phyloP scores from a whole-genome alignment of 2,797 vertebrate genomes.

The Dryobates pubescens region DNA sequence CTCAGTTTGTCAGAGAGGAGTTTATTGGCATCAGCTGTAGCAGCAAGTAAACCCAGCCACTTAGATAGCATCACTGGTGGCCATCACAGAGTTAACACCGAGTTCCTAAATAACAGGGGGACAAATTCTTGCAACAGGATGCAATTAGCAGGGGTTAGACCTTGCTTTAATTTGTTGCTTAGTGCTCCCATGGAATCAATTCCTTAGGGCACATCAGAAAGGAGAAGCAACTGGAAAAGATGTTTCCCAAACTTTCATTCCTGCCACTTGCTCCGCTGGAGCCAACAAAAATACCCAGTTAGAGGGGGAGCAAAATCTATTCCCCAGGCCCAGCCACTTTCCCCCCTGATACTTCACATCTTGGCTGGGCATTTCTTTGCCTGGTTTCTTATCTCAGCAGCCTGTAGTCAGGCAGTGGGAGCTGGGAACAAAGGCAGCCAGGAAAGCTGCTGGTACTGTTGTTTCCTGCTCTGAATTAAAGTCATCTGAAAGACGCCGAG shows the following conservation, averaged over 20 bases:
- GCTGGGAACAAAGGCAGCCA: constrained; percentile 18
- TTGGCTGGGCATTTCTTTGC: constrained; percentile 20
- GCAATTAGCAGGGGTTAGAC: background rate
- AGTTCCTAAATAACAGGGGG: background rate
- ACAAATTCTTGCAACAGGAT: background rate
- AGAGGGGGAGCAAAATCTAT: background rate
- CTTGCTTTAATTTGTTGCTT: background rate
- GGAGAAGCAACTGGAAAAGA: background rate
- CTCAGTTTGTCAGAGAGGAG: background rate
- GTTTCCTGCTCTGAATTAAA: background rate
- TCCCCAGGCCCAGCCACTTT: background rate
- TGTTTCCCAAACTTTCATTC: background rate
- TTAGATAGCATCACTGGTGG: background rate
- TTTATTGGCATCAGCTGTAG: background rate
- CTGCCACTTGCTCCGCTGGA: background rate
- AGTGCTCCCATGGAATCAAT: background rate
- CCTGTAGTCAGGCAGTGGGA: background rate
- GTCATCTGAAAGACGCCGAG: constrained; percentile 14
- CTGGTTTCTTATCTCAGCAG: background rate
- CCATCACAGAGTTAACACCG: background rate
- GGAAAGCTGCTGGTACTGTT: background rate
- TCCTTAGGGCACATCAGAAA: background rate
- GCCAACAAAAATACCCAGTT: background rate
- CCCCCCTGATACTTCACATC: background rate
- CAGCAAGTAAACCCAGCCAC: background rate